A percentile compares a stretch with the other conserved stretches of the same genome.
These are phyloP conservation scores for Coremacera marginata DNA, from an alignment of 2,888 invertebrate species.

Conservation along the genomic window DNA sequence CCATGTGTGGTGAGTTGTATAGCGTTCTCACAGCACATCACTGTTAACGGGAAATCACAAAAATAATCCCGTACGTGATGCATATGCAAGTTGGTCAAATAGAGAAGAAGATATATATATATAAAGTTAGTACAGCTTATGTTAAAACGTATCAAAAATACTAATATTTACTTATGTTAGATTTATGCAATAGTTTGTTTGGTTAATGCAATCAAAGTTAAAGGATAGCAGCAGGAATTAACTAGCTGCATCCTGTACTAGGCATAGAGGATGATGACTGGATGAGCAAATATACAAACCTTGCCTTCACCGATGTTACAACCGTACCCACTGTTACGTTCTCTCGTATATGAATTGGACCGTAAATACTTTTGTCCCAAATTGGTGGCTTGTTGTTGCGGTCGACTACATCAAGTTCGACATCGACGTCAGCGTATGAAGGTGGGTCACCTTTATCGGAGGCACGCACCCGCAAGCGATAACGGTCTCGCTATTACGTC, in stretches of 20 bases:
- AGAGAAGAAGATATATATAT: background rate
- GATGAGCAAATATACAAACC: constrained; percentile 80
- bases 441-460: constrained; percentile 94
- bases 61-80: constrained; percentile 35
- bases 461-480: constrained; percentile 95
- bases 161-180: constrained; percentile 20
- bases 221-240: background rate
- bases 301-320: constrained; percentile 98
- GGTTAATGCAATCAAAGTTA: constrained; percentile 12
- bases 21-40: background rate
- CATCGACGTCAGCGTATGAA: constrained; percentile 95
- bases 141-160: constrained; percentile 10
- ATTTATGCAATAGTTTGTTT: constrained; percentile 24
- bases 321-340: constrained; percentile 99
- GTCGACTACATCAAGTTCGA: constrained; percentile 98
- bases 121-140: background rate
- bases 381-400: constrained; percentile 98
- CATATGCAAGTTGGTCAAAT: background rate
- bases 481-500: constrained; percentile 86
- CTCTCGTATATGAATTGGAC: constrained; percentile 98
- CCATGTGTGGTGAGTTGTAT: background rate
- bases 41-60: constrained; percentile 27
- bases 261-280: background rate
- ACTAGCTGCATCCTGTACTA: constrained; percentile 14
- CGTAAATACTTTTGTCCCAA: constrained; percentile 95